Evolutionary conservation across 2,888 invertebrate species (phyloP).

Genomic region (Caenorhabditis sulstoni): DNA sequence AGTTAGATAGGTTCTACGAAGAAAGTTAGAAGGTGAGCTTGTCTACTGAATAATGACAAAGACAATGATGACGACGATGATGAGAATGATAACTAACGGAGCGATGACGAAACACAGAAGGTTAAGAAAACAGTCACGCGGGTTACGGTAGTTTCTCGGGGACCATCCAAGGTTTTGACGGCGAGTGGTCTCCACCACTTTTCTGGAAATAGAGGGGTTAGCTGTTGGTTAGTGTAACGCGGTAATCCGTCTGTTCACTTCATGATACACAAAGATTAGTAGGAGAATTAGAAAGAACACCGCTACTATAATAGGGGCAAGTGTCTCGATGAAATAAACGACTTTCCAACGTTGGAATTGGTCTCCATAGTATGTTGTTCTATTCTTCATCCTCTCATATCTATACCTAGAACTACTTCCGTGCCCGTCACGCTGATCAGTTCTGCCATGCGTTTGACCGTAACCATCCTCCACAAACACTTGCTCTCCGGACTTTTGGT

Average conservation of each 20-base stretch:
- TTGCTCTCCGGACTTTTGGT: neutral
- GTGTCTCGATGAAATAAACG: slow-evolving; percentile 62
- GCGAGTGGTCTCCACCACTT: slow-evolving; percentile 1
- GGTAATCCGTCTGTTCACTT: slow-evolving; percentile 5
- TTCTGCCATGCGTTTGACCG: neutral
- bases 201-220: slow-evolving; percentile 16
- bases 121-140: slow-evolving; percentile 68
- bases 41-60: slow-evolving; percentile 59
- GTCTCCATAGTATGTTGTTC: slow-evolving; percentile 67
- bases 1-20: neutral
- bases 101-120: slow-evolving; percentile 68
- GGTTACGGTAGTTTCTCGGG: slow-evolving; percentile 60
- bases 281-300: slow-evolving; percentile 48
- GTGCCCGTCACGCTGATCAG: slow-evolving; percentile 1
- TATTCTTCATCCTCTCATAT: slow-evolving; percentile 50
- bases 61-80: slow-evolving; percentile 69
- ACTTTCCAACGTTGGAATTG: slow-evolving; percentile 61
- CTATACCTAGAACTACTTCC: slow-evolving; percentile 1
- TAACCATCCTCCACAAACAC: slow-evolving; percentile 5
- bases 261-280: slow-evolving; percentile 48
- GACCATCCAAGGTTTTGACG: slow-evolving; percentile 46
- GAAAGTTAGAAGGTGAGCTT: neutral
- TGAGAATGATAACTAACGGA: slow-evolving; percentile 64
- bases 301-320: slow-evolving; percentile 58
- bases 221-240: neutral